Percentiles rank a stretch among this genome's conserved stretches.
These are phyloP conservation scores for Zenarchopterus dispar DNA, from an alignment of 2,797 vertebrate genomes.

Conservation along the genomic window DNA sequence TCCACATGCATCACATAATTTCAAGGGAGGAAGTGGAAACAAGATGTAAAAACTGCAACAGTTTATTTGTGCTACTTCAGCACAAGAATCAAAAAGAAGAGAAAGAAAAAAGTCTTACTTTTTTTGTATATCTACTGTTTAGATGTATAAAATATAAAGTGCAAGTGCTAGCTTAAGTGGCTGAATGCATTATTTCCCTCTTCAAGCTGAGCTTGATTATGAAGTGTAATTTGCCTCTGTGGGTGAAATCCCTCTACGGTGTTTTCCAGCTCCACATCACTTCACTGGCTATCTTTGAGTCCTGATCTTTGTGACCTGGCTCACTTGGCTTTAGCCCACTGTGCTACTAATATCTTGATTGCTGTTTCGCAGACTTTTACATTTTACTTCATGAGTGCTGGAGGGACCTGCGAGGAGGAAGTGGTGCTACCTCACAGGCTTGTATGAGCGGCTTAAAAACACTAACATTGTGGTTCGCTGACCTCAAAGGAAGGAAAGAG, in stretches of 20 bases:
- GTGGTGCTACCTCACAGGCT: slow-evolving; percentile 72
- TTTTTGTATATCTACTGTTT: too few relatives aligned
- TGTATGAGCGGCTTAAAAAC: slow-evolving; percentile 57
- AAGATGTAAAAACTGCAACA: too few relatives aligned
- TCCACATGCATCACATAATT: too few relatives aligned
- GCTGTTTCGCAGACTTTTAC: slow-evolving; percentile 59
- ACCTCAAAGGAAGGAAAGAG: slow-evolving; percentile 70
- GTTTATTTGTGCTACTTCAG: too few relatives aligned
- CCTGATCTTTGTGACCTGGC: slow-evolving; percentile 49
- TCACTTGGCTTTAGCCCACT: slow-evolving; percentile 29
- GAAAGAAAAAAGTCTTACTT: too few relatives aligned
- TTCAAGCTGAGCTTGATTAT: slow-evolving; percentile 64
- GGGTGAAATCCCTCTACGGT: slow-evolving; percentile 53
- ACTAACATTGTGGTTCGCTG: slow-evolving; percentile 63
- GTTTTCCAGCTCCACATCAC: slow-evolving; percentile 57
- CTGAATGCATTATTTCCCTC: slow-evolving; percentile 53
- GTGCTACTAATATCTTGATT: slow-evolving; percentile 57
- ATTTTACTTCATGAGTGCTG: slow-evolving; percentile 46
- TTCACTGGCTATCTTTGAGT: slow-evolving; percentile 61
- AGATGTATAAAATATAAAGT: slow-evolving; percentile 7
- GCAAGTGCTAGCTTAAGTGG: slow-evolving; percentile 60
- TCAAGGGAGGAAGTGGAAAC: too few relatives aligned
- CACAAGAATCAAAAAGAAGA: too few relatives aligned
- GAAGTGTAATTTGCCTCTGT: slow-evolving; percentile 61
- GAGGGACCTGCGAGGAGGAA: slow-evolving; percentile 64